A percentile compares a stretch with the other conserved stretches of the same genome.
Evolutionary conservation across 2,113 vertebrate genomes (phyloP).

Genomic region (Orcinus orca): DNA sequence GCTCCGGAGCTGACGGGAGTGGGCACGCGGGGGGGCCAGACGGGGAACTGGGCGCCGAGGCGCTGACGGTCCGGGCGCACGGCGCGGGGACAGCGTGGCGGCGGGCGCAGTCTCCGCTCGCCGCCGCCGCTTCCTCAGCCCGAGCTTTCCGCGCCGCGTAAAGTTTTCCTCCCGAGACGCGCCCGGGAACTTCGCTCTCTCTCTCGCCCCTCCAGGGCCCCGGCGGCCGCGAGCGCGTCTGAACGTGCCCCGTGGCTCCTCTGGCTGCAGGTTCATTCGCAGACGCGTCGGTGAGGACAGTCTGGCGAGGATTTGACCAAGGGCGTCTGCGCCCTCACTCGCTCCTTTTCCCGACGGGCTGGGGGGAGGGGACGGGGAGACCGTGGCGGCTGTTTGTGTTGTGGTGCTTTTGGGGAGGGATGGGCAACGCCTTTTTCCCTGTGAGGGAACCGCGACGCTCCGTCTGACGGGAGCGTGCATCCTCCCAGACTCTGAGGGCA

Average conservation of each 20-base stretch:
- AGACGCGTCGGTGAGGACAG: neutral
- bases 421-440: neutral
- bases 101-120: neutral
- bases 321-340: neutral
- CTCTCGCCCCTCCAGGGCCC: no score
- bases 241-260: neutral
- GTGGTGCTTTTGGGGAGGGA: neutral
- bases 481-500: neutral
- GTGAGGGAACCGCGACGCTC: neutral
- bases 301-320: neutral
- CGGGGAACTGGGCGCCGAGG: neutral
- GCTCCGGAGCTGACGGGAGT: accelerated
- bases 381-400: neutral
- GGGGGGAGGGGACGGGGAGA: neutral
- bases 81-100: neutral
- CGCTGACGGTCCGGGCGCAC: neutral
- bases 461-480: neutral
- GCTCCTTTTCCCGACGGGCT: neutral
- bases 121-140: neutral
- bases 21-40: neutral
- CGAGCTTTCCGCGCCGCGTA: accelerated
- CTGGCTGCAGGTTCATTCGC: constrained; percentile 41
- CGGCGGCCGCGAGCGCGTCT: neutral
- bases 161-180: neutral
- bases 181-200: neutral